Percentiles rank a stretch among this genome's conserved stretches.
Evolutionary conservation across 2,797 vertebrate genomes (phyloP).

Genomic region (Podarcis siculus): DNA sequence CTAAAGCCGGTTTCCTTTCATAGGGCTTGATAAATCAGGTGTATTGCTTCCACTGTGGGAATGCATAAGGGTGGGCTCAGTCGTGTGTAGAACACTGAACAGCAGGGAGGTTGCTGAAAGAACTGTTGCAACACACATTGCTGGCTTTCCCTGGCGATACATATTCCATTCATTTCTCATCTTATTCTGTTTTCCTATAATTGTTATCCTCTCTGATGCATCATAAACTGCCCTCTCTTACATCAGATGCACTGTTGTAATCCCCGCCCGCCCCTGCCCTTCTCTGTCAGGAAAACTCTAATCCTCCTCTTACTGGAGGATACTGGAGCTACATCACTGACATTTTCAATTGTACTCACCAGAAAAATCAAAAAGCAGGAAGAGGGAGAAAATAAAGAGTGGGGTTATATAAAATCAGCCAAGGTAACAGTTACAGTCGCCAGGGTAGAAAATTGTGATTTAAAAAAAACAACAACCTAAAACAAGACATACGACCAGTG

Average conservation of each 20-base stretch:
- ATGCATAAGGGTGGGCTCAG: slow-evolving; percentile 58
- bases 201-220: slow-evolving; percentile 60
- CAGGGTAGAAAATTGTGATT: not conserved
- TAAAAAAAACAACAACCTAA: not conserved
- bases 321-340: slow-evolving; percentile 46
- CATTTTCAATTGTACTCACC: slow-evolving; percentile 46
- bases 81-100: slow-evolving; percentile 27
- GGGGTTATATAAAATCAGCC: not conserved
- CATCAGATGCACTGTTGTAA: slow-evolving; percentile 68
- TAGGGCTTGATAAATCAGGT: slow-evolving; percentile 54
- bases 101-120: slow-evolving; percentile 31
- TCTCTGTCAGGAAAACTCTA: slow-evolving; percentile 56
- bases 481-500: not conserved
- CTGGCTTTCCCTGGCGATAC: slow-evolving; percentile 57
- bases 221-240: slow-evolving; percentile 54
- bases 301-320: slow-evolving; percentile 49
- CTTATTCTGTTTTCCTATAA: slow-evolving; percentile 58
- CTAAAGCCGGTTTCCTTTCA: slow-evolving; percentile 68
- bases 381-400: not conserved
- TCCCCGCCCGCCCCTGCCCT: slow-evolving; percentile 14
- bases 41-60: slow-evolving; percentile 56
- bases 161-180: slow-evolving; percentile 45
- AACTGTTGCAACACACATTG: slow-evolving; percentile 57
- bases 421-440: not conserved
- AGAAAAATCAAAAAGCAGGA: slow-evolving; percentile 5